Base-by-base conservation (phyloP, 2,888 invertebrate genomes). In the Ellobium chinense region DNA sequence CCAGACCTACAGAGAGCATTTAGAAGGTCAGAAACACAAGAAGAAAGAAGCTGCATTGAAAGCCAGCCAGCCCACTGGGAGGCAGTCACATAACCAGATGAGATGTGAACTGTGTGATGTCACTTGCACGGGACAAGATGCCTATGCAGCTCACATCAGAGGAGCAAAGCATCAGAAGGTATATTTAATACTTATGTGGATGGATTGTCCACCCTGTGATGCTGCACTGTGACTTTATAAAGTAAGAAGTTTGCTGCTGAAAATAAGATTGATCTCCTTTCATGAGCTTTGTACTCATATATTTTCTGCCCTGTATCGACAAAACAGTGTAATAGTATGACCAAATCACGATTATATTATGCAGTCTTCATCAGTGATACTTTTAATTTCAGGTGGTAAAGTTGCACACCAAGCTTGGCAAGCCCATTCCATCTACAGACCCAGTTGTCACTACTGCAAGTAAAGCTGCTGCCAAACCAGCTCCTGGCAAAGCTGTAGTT, bases 11-110 rank as follows among this genome's bases (percentile, higher is more conserved):
- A 95, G 97, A 85, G 99, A 99, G 93, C 99, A 99, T 94, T 94
- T 99, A 91, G 99, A 99, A 92, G 99, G 99, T 0, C 98, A 99
- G 94, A 98, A 98, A 93, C 99, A 99, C 94, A 99, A 99, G 95
- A 99, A 99, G 94, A 97, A 99, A 93, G 99, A 99, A 93, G 97
- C 96, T 0, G 96, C 96, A 18, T 94, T 96, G 36, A 97, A 97
- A 82, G 85, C 95, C 84, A 88, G 90, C 0, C 86, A 91, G 0
- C 86, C 90, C 3, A 81, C 87, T 39, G 88, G 87, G 0, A 83
- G 89, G 18, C 85, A 86, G 27, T 95, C 93, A 46, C 94, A 94
- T 72, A 95, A 94, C 92, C 96, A 96, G 31, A 94, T 98, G 90
- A 96, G 98, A 86, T 99, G 99, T 94, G 99, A 99, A 93, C 95